These are phyloP conservation scores for Helobdella robusta DNA, from an alignment of 2,888 invertebrate species.

Conservation along the genomic window DNA sequence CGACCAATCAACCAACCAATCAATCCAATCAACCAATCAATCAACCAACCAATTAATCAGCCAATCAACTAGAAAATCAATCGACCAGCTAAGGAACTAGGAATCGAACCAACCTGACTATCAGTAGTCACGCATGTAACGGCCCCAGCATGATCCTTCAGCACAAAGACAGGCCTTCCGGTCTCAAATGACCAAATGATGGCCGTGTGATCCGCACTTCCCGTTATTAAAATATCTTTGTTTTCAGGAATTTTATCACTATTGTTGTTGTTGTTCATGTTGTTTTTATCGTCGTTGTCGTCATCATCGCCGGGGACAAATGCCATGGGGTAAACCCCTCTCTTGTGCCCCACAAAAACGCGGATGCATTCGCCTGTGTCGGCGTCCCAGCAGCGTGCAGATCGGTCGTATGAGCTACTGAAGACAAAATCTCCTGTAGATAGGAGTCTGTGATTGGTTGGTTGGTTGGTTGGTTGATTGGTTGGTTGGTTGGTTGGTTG, in stretches of 20 bases:
- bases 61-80: too few species aligned
- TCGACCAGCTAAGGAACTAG: too few species aligned
- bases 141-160: constrained; percentile 51
- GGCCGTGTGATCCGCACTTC: constrained; percentile 49
- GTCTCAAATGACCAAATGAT: constrained; percentile 49
- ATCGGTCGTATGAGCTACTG: constrained; percentile 47
- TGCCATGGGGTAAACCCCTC: constrained; percentile 52
- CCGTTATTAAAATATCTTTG: constrained; percentile 47
- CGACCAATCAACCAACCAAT: too few species aligned
- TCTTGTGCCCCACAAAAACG: constrained; percentile 51
- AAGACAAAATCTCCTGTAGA: constrained; percentile 50
- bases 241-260: neutral
- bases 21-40: too few species aligned
- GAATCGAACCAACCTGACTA: too few species aligned
- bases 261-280: neutral
- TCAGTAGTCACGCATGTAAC: constrained; percentile 52
- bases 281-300: constrained; percentile 35
- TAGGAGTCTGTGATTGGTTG: too few species aligned
- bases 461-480: too few species aligned
- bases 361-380: constrained; percentile 50
- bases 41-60: too few species aligned
- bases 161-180: constrained; percentile 45
- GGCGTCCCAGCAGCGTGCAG: constrained; percentile 51
- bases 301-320: constrained; percentile 51
- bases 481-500: too few species aligned